A percentile compares a stretch with the other conserved stretches of the same genome.
phyloP scores from a whole-genome alignment of 2,113 vertebrate genomes.

The Galeopterus variegatus region DNA sequence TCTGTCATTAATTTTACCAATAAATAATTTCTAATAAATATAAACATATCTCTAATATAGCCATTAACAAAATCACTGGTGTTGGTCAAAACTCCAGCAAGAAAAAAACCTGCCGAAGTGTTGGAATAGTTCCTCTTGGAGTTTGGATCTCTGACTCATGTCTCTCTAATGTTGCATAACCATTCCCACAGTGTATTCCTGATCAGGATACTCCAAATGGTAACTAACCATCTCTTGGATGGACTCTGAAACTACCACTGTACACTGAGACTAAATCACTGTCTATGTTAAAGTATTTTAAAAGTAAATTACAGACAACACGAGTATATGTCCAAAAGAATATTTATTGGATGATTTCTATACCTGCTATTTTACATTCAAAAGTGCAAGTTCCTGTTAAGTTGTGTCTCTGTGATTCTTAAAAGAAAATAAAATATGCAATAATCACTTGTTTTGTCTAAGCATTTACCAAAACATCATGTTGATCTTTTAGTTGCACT shows the following conservation, averaged over 20 bases:
- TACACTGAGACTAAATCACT: background rate
- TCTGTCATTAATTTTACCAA: background rate
- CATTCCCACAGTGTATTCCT: background rate
- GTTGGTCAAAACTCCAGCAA: background rate
- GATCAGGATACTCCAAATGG: background rate
- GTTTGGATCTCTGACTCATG: background rate
- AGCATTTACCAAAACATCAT: slow-evolving; percentile 7
- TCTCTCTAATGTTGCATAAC: background rate
- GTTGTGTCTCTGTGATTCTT: background rate
- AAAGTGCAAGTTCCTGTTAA: background rate
- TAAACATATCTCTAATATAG: background rate
- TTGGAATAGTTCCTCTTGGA: background rate
- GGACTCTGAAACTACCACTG: background rate
- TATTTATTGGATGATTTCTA: background rate
- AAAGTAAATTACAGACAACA: background rate
- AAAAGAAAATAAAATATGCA: slow-evolving; percentile 11
- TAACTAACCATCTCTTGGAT: background rate
- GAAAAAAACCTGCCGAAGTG: background rate
- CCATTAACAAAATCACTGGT: background rate
- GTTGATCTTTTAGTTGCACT: background rate
- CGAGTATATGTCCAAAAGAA: background rate
- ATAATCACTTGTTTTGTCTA: slow-evolving; percentile 9
- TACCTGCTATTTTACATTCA: background rate
- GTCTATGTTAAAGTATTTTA: background rate
- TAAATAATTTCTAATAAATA: background rate